phyloP scores from a whole-genome alignment of 2,113 vertebrate genomes.

The Pseudorhombus dupliciocellatus region DNA sequence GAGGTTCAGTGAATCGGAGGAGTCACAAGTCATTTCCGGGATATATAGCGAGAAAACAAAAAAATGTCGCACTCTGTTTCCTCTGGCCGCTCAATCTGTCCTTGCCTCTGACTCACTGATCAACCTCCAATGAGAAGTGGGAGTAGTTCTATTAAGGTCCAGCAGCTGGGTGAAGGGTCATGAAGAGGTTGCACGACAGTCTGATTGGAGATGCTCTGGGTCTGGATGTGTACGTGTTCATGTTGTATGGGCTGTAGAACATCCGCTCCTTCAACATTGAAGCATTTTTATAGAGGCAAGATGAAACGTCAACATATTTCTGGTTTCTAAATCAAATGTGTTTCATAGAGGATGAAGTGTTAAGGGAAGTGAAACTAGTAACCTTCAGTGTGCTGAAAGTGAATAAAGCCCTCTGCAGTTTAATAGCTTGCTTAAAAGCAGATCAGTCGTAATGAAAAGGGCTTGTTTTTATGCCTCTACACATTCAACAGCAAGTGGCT shows the following conservation, averaged over 20 bases:
- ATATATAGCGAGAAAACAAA: slow-evolving; percentile 47
- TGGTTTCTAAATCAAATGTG: background rate
- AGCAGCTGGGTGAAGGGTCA: slow-evolving; percentile 5
- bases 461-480: background rate
- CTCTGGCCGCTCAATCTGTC: background rate
- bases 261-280: background rate
- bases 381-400: background rate
- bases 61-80: background rate
- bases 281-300: background rate
- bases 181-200: background rate
- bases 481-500: too few relatives aligned
- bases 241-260: background rate
- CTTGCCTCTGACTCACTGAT: slow-evolving; percentile 9
- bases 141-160: slow-evolving; percentile 15
- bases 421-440: background rate
- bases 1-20: slow-evolving; percentile 33
- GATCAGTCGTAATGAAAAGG: background rate
- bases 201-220: slow-evolving; percentile 6
- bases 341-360: background rate
- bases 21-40: slow-evolving; percentile 38
- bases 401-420: background rate
- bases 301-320: background rate
- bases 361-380: background rate
- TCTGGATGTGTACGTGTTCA: slow-evolving; percentile 7
- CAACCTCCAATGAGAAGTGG: background rate